A percentile compares a stretch with the other conserved stretches of the same genome.
Evolutionary conservation across 2,113 vertebrate species (phyloP).

Genomic region (Pygoscelis adeliae): DNA sequence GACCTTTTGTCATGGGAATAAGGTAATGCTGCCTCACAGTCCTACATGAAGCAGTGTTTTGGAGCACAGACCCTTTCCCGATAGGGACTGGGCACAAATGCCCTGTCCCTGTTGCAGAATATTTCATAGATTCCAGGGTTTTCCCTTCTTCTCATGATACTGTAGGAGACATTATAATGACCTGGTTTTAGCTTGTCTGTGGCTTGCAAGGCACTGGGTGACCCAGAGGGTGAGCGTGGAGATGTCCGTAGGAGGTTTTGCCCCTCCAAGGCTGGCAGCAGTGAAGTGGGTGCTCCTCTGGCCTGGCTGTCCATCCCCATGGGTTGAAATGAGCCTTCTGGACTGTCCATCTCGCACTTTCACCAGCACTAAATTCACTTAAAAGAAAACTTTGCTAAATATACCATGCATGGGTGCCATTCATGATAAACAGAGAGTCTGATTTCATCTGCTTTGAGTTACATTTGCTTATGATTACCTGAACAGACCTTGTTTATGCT

Average conservation of each 20-base stretch:
- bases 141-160: rapidly evolving
- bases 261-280: not conserved
- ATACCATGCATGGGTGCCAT: not conserved
- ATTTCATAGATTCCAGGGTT: not conserved
- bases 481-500: constrained; percentile 25
- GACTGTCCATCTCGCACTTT: not conserved
- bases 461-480: constrained; percentile 36
- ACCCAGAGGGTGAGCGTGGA: rapidly evolving
- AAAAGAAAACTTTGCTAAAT: not conserved
- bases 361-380: not conserved
- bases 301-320: rapidly evolving
- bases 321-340: not conserved
- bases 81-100: not conserved
- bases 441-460: constrained; percentile 22
- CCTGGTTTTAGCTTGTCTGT: rapidly evolving
- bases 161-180: not conserved
- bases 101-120: not conserved
- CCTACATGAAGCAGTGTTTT: not conserved
- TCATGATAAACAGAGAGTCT: not conserved
- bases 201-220: not conserved
- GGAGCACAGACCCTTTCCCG: not conserved
- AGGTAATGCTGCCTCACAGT: not conserved
- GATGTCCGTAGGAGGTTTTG: not conserved
- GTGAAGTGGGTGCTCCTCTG: not conserved
- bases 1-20: not conserved